These are phyloP conservation scores for Ibidorhyncha struthersii DNA, from an alignment of 2,113 vertebrate genomes.

Conservation along the genomic window DNA sequence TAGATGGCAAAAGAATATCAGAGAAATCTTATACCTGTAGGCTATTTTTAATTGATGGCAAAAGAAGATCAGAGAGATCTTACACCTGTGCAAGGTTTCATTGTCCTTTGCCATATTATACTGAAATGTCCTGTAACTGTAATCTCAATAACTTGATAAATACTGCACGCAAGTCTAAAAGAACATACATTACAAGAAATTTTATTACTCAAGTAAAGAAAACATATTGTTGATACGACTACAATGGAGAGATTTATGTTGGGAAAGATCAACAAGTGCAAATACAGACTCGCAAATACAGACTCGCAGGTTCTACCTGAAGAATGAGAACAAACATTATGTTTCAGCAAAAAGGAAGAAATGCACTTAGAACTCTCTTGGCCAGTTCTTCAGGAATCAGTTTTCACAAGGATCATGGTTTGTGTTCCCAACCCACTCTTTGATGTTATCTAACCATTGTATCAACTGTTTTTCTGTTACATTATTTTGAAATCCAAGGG, in stretches of 20 bases:
- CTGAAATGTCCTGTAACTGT: neutral
- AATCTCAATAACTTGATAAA: neutral
- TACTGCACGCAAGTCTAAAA: neutral
- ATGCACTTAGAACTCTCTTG: conserved; percentile 43
- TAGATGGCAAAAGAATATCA: neutral
- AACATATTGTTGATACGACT: conserved; percentile 35
- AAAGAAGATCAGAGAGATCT: conserved; percentile 45
- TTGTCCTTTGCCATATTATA: neutral
- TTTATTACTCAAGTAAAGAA: conserved; percentile 30
- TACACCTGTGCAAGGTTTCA: neutral
- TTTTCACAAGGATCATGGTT: conserved; percentile 58
- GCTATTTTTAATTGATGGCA: neutral
- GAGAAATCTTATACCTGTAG: neutral
- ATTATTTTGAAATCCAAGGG: conserved; percentile 24
- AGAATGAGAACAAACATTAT: conserved; percentile 28
- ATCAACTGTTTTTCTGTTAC: conserved; percentile 47
- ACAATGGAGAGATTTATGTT: conserved; percentile 51
- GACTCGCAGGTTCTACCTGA: conserved; percentile 5
- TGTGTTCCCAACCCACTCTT: conserved; percentile 49
- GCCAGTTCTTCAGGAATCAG: conserved; percentile 45
- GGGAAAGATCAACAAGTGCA: conserved; percentile 69
- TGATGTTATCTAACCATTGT: conserved; percentile 56
- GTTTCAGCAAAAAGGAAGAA: conserved; percentile 47
- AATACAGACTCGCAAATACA: conserved; percentile 52
- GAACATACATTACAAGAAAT: neutral